These are phyloP conservation scores for Iselma pallidipennis DNA, from an alignment of 2,888 invertebrate genomes.

Conservation along the genomic window DNA sequence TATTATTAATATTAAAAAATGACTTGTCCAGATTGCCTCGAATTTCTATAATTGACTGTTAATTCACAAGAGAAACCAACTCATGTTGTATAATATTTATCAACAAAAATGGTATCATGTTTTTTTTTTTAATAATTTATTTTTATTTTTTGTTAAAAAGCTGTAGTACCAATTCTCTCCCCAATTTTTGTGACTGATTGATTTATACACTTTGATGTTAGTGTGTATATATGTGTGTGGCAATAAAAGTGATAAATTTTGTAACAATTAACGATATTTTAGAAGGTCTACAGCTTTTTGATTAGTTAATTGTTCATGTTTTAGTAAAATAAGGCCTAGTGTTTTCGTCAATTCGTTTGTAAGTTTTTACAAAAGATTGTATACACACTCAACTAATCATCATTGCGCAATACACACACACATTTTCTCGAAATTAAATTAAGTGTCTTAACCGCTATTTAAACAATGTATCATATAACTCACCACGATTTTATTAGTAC, in stretches of 20 bases:
- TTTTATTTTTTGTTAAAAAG: slow-evolving; percentile 1
- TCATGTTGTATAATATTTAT: neutral
- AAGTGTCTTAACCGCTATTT: slow-evolving; percentile 26
- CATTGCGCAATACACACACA: neutral
- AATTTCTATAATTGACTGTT: neutral
- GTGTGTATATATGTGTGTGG: slow-evolving; percentile 20
- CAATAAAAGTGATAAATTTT: slow-evolving; percentile 23
- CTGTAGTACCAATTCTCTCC: slow-evolving; percentile 17
- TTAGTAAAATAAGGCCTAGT: slow-evolving; percentile 22
- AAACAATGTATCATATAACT: neutral
- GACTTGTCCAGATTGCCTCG: slow-evolving; percentile 1
- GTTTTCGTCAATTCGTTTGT: neutral
- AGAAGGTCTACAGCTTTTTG: slow-evolving; percentile 18
- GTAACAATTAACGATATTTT: slow-evolving; percentile 22
- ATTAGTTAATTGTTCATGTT: slow-evolving; percentile 17
- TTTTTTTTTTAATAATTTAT: neutral
- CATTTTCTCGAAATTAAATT: neutral
- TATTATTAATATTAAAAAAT: no score
- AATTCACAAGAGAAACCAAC: neutral
- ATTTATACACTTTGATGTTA: slow-evolving; percentile 3
- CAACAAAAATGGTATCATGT: neutral
- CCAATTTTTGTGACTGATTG: slow-evolving; percentile 15
- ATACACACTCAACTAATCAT: neutral
- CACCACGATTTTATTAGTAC: no score
- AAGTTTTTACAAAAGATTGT: neutral